Evolutionary conservation across 2,113 vertebrate species (phyloP).

Genomic region (Nothoprocta perdicaria): DNA sequence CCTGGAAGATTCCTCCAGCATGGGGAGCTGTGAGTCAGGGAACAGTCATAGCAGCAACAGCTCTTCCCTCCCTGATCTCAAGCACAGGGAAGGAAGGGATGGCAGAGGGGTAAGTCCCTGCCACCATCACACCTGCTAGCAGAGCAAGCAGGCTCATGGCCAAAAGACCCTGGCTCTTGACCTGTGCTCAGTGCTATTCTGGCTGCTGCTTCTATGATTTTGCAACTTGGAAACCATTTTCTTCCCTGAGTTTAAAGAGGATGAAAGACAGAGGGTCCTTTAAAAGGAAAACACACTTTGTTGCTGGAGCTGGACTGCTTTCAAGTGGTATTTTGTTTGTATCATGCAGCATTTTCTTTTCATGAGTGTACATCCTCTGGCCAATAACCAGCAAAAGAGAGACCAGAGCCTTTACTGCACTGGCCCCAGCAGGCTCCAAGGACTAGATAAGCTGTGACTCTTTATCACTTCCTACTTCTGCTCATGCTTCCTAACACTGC

Average conservation of each 20-base stretch:
- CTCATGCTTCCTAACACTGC: not conserved
- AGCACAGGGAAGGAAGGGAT: not conserved
- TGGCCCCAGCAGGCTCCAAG: not conserved
- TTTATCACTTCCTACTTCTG: not conserved
- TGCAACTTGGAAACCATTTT: not conserved
- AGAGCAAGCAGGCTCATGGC: not conserved
- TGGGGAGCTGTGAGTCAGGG: not conserved
- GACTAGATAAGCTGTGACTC: rapidly evolving
- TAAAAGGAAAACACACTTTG: not conserved
- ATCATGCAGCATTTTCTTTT: not conserved
- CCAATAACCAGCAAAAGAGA: not conserved
- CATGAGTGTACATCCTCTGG: not conserved
- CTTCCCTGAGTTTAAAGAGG: not conserved
- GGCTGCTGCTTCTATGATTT: not conserved
- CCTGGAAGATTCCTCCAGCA: not conserved
- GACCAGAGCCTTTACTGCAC: not conserved
- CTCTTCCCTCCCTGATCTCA: not conserved
- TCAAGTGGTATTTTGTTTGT: not conserved
- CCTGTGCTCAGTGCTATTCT: not conserved
- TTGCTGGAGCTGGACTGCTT: not conserved
- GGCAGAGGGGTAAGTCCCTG: not conserved
- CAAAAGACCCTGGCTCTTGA: not conserved
- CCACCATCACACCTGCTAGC: not conserved
- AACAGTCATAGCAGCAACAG: not conserved
- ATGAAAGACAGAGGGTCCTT: not conserved